These are phyloP conservation scores for Nasua narica DNA, from an alignment of 2,797 vertebrate species.

Conservation along the genomic window DNA sequence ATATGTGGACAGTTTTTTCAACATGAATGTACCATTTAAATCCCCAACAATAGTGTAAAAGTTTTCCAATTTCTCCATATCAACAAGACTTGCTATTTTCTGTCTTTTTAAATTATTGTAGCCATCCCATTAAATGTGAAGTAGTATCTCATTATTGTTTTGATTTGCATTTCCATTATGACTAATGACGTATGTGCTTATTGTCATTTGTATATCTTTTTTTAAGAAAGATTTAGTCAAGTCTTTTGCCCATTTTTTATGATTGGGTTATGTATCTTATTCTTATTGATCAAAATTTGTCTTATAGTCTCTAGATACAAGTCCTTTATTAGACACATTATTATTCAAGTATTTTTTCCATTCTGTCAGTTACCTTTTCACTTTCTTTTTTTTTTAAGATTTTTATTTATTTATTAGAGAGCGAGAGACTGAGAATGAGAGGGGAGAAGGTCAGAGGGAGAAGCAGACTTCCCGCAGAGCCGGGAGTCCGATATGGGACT, in stretches of 20 bases:
- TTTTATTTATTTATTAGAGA: no score
- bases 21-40: not conserved
- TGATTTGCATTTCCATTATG: not conserved
- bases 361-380: not conserved
- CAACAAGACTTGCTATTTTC: not conserved
- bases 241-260: not conserved
- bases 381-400: no score
- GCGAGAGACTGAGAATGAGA: no score
- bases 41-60: not conserved
- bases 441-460: no score
- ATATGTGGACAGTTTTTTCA: not conserved
- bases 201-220: not conserved
- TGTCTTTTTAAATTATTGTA: not conserved
- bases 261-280: not conserved
- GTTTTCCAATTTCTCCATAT: not conserved
- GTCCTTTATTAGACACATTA: not conserved
- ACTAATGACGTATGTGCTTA: not conserved
- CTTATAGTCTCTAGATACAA: not conserved
- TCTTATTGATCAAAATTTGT: not conserved
- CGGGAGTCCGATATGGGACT: no score
- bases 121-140: not conserved
- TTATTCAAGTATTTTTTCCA: not conserved
- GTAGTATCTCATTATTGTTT: not conserved
- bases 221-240: not conserved
- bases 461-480: no score